Percentiles rank a stretch among this genome's conserved stretches.
phyloP scores from a whole-genome alignment of 1,140 invertebrate species.

The Thaumetopoea pityocampa region DNA sequence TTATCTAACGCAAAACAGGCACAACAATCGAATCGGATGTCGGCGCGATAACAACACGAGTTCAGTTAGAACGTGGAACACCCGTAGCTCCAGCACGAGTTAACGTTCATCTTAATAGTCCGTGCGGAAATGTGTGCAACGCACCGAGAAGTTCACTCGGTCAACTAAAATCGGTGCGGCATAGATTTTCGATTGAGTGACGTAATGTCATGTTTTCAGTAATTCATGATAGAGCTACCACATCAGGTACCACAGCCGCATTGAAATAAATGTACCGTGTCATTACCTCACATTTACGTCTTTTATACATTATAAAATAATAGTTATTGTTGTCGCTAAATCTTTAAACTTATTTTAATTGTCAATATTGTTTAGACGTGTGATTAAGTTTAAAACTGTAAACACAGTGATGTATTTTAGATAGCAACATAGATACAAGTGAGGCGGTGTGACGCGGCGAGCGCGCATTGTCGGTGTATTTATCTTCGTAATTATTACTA shows the following conservation, averaged over 20 bases:
- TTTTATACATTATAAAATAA: slow-evolving; percentile 58
- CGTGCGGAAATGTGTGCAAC: too few species aligned
- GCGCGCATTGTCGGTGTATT: slow-evolving; percentile 56
- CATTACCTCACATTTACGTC: slow-evolving; percentile 66
- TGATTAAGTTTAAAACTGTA: slow-evolving; percentile 48
- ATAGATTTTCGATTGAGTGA: too few species aligned
- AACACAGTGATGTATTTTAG: slow-evolving; percentile 51
- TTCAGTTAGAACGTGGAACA: too few species aligned
- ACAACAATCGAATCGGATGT: too few species aligned
- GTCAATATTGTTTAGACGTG: slow-evolving; percentile 47
- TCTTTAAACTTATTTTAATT: slow-evolving; percentile 56
- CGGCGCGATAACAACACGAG: too few species aligned
- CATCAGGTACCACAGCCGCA: slow-evolving; percentile 36
- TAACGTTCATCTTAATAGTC: too few species aligned
- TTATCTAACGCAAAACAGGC: too few species aligned
- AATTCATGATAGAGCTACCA: slow-evolving; percentile 43
- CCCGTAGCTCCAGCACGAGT: too few species aligned
- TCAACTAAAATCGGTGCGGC: too few species aligned
- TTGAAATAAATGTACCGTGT: slow-evolving; percentile 39
- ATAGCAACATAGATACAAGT: slow-evolving; percentile 54
- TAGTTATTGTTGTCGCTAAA: slow-evolving; percentile 65
- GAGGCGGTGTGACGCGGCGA: slow-evolving; percentile 41
- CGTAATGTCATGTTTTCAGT: too few species aligned
- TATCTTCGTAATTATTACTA: slow-evolving; percentile 63
- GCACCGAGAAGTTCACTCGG: too few species aligned